Evolutionary conservation across 2,888 invertebrate genomes (phyloP).

Genomic region (Phyllotreta cruciferae): DNA sequence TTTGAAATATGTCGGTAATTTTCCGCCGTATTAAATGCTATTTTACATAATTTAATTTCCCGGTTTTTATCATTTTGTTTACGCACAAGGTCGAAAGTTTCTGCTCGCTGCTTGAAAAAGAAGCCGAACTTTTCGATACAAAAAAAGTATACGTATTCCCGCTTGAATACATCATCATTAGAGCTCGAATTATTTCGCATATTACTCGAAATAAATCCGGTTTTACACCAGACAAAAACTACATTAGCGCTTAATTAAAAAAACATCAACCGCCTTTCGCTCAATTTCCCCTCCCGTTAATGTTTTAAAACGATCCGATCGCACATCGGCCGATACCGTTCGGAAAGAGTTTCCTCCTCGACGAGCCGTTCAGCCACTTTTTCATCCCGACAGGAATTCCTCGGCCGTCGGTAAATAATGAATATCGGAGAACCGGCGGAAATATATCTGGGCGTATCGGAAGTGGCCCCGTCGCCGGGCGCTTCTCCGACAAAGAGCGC

Average conservation of each 20-base stretch:
- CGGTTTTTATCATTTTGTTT: neutral
- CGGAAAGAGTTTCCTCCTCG: slow-evolving; percentile 5
- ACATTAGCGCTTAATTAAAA: too few relatives aligned
- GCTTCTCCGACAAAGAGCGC: slow-evolving; percentile 47
- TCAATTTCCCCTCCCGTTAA: too few relatives aligned
- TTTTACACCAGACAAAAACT: too few relatives aligned
- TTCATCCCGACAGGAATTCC: slow-evolving; percentile 24
- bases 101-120: neutral
- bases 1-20: slow-evolving; percentile 27
- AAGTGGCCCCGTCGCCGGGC: slow-evolving; percentile 56
- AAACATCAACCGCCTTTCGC: too few relatives aligned
- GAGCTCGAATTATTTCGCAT: too few relatives aligned
- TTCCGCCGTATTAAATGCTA: slow-evolving; percentile 18
- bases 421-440: slow-evolving; percentile 58
- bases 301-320: too few relatives aligned
- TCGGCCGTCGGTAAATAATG: slow-evolving; percentile 47
- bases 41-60: slow-evolving; percentile 18
- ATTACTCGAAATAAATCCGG: too few relatives aligned
- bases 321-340: too few relatives aligned
- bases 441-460: slow-evolving; percentile 54
- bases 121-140: too few relatives aligned
- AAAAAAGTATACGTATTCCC: too few relatives aligned
- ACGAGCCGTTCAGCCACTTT: slow-evolving; percentile 14
- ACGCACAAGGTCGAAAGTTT: neutral
- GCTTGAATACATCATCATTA: too few relatives aligned